A percentile compares a stretch with the other conserved stretches of the same genome.
Evolutionary conservation across 2,797 vertebrate genomes (phyloP).

Genomic region (Acanthopagrus latus): DNA sequence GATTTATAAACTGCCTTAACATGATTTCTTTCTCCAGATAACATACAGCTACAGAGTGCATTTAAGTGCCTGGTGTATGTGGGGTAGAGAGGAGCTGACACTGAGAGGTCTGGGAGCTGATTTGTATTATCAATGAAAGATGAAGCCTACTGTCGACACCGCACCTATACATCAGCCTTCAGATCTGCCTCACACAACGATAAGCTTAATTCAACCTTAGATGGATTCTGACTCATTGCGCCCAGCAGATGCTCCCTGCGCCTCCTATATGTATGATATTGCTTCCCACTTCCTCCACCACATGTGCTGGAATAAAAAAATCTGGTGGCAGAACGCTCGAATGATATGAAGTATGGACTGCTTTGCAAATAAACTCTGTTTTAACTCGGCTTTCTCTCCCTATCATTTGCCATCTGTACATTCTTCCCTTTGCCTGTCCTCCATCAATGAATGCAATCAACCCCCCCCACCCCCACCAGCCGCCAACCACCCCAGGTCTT

Average conservation of each 20-base stretch:
- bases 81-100: background rate
- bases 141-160: background rate
- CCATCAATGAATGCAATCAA: slow-evolving; percentile 57
- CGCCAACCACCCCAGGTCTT: slow-evolving; percentile 3
- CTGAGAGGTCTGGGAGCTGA: background rate
- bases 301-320: slow-evolving; percentile 18
- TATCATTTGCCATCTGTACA: slow-evolving; percentile 40
- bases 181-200: slow-evolving; percentile 16
- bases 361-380: slow-evolving; percentile 53
- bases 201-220: slow-evolving; percentile 42
- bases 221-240: slow-evolving; percentile 38
- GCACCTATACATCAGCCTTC: slow-evolving; percentile 16
- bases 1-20: no score
- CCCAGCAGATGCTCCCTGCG: slow-evolving; percentile 25
- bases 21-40: background rate
- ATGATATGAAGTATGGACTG: slow-evolving; percentile 37
- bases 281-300: slow-evolving; percentile 33
- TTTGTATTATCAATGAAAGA: slow-evolving; percentile 16
- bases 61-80: background rate
- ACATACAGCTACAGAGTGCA: background rate
- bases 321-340: background rate
- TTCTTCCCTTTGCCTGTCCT: slow-evolving; percentile 15
- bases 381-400: slow-evolving; percentile 24
- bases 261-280: slow-evolving; percentile 42
- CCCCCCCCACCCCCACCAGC: background rate